phyloP scores from a whole-genome alignment of 2,113 vertebrate genomes.

The Chionomys nivalis region DNA sequence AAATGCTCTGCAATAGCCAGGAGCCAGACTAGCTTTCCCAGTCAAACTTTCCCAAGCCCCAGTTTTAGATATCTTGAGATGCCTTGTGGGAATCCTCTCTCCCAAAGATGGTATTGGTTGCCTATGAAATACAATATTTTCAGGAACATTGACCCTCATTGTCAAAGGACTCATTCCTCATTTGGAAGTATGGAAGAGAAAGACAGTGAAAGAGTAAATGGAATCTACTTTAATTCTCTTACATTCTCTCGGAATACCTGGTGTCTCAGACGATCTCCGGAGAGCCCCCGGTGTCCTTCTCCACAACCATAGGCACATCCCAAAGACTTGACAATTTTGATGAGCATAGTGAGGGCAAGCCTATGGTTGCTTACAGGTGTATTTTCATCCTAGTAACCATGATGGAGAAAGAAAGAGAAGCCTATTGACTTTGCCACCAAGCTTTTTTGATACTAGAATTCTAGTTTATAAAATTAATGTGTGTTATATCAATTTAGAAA shows the following conservation, averaged over 20 bases:
- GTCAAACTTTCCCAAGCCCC: constrained; percentile 53
- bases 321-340: constrained; percentile 98
- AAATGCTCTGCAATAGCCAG: not conserved
- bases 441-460: not conserved
- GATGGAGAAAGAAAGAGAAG: constrained; percentile 52
- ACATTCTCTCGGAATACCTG: constrained; percentile 93
- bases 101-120: constrained; percentile 63
- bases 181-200: constrained; percentile 51
- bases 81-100: constrained; percentile 26
- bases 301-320: constrained; percentile 99
- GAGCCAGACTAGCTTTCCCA: constrained; percentile 52
- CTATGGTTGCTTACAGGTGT: constrained; percentile 92
- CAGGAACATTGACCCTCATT: constrained; percentile 78
- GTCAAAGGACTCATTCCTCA: constrained; percentile 82
- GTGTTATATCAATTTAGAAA: not conserved
- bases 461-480: not conserved
- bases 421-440: constrained; percentile 9
- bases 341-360: constrained; percentile 97
- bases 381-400: constrained; percentile 89
- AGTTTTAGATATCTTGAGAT: constrained; percentile 61
- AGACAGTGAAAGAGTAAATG: constrained; percentile 58
- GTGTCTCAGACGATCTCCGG: constrained; percentile 97
- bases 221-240: constrained; percentile 88
- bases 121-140: constrained; percentile 73
- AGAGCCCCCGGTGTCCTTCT: constrained; percentile 97